Base-by-base conservation (phyloP, 92 coral and sea anemone genomes). In the Diadumene lineata region DNA sequence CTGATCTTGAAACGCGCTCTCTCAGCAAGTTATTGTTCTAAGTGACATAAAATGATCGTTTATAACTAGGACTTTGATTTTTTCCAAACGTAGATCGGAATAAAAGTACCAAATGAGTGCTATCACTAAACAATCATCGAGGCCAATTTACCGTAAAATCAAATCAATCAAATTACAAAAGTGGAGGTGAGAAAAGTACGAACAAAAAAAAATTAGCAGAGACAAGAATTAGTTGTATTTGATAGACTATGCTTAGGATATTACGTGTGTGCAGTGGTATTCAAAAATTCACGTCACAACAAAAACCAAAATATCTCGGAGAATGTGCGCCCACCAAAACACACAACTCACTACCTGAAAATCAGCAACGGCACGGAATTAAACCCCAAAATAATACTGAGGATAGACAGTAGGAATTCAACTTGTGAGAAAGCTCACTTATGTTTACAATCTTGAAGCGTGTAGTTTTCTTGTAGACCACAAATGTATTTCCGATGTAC, bases 201-300 rank as follows among this genome's bases (percentile, higher is more conserved):
- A 43, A 51, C 32, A 18, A 56, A 72, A 56, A 31, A 28, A 56
- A 16, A 34, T 29, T 56, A 28, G 34, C n/a, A n/a, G n/a, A n/a
- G n/a, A n/a, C n/a, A n/a, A n/a, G n/a, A n/a, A n/a, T n/a, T n/a
- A n/a, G 32, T 27, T 56, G 17, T 13, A 18, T 22, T 43, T n/a
- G 55, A 29, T 56, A 17, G 63, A 31, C 17, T 10, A 15, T 26
- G 9, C 53, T 17, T 18, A 72, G 77, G 77, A 72, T 56, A 44
- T 72, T 72, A 72, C 77, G 77, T 72, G 19, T 43, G 50, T n/a
- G 24, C 13, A 32, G 66, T n/a, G 34, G 77, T 34, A 72, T 72
- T 72, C 77, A 44, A 24, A 56, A 56, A 34, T 23, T 17, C 32
- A 70, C 77, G 77, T 72, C 77, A 72, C 46, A 72, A 56, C 77